phyloP scores from a whole-genome alignment of 2,888 invertebrate genomes.

The Drosophila mimica region DNA sequence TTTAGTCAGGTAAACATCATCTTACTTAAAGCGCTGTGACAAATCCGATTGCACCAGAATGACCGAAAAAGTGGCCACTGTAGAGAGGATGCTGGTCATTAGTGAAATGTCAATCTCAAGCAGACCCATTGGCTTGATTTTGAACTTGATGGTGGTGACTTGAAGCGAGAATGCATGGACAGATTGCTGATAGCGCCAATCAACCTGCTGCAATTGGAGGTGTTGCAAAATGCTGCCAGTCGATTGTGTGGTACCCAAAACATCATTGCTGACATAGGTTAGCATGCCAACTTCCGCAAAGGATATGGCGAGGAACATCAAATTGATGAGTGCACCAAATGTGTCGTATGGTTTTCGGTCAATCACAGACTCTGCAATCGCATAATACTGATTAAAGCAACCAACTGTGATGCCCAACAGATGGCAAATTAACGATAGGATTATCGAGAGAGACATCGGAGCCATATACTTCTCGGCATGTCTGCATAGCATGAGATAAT shows the following conservation, averaged over 20 bases:
- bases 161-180: slow-evolving; percentile 79
- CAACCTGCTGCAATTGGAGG: slow-evolving; percentile 66
- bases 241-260: slow-evolving; percentile 54
- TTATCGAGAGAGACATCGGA: slow-evolving; percentile 66
- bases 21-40: slow-evolving; percentile 70
- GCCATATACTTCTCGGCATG: slow-evolving; percentile 60
- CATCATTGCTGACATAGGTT: slow-evolving; percentile 62
- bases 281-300: slow-evolving; percentile 75
- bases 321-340: slow-evolving; percentile 75
- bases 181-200: slow-evolving; percentile 73
- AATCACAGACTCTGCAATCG: slow-evolving; percentile 78
- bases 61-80: slow-evolving; percentile 81
- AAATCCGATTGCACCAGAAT: slow-evolving; percentile 84
- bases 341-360: slow-evolving; percentile 73
- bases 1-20: slow-evolving; percentile 79
- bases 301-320: slow-evolving; percentile 77
- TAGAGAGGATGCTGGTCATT: slow-evolving; percentile 73
- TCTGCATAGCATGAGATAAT: slow-evolving; percentile 64
- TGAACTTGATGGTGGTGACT: slow-evolving; percentile 67
- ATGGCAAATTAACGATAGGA: slow-evolving; percentile 80
- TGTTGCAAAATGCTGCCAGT: slow-evolving; percentile 78
- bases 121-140: slow-evolving; percentile 79
- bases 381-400: slow-evolving; percentile 75
- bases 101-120: slow-evolving; percentile 77
- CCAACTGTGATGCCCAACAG: slow-evolving; percentile 82